These are phyloP conservation scores for Escarpia spicata DNA, from an alignment of 2,888 invertebrate species.

Conservation along the genomic window DNA sequence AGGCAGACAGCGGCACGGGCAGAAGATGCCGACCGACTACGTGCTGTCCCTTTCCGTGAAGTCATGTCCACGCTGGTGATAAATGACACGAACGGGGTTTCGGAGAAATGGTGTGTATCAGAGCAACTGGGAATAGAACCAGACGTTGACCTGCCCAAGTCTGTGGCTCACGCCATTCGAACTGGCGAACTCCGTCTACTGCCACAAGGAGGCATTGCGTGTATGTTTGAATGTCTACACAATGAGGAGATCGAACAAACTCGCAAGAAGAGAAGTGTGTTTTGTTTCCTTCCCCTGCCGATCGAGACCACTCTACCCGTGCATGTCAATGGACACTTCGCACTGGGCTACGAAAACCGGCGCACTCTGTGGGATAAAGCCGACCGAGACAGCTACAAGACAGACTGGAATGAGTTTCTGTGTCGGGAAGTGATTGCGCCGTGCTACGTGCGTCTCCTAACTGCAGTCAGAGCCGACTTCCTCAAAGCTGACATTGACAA, in stretches of 20 bases:
- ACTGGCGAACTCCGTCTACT: conserved; percentile 42
- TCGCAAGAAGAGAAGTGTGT: conserved; percentile 36
- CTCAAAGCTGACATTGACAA: conserved; percentile 19
- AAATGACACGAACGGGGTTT: conserved; percentile 30
- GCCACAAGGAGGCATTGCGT: conserved; percentile 40
- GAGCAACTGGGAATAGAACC: conserved; percentile 46
- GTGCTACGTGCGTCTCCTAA: conserved; percentile 43
- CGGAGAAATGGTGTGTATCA: conserved; percentile 46
- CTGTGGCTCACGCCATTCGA: conserved; percentile 39
- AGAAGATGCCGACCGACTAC: background rate
- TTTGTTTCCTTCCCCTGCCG: conserved; percentile 44
- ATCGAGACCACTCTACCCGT: conserved; percentile 48
- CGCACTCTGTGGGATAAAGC: conserved; percentile 46
- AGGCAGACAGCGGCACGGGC: background rate
- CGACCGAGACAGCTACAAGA: conserved; percentile 33
- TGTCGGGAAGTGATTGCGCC: conserved; percentile 46
- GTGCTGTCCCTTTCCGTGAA: conserved; percentile 29
- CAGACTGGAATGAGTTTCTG: conserved; percentile 51
- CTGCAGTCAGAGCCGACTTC: conserved; percentile 31
- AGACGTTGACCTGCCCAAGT: conserved; percentile 31
- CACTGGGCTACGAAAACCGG: conserved; percentile 49
- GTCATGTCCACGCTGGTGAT: conserved; percentile 29
- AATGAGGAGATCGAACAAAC: conserved; percentile 1
- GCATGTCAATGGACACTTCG: conserved; percentile 58
- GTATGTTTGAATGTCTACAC: conserved; percentile 30